Percentiles rank a stretch among this genome's conserved stretches.
phyloP scores from a whole-genome alignment of 2,113 vertebrate genomes.

The Callionymus lyra region DNA sequence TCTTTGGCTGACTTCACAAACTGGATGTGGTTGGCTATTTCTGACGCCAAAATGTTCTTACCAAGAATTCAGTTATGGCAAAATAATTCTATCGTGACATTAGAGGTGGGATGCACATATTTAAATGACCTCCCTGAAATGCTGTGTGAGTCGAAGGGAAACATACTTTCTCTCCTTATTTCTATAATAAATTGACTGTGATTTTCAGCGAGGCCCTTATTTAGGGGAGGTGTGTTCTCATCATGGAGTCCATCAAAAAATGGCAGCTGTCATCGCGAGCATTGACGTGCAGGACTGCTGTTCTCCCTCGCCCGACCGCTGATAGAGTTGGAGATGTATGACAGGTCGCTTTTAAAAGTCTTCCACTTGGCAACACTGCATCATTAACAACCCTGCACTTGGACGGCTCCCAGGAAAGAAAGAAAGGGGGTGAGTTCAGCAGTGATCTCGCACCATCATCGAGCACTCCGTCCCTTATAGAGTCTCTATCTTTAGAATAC shows the following conservation, averaged over 20 bases:
- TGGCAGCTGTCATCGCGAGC: slow-evolving; percentile 47
- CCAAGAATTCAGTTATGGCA: no score
- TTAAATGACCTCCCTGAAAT: no score
- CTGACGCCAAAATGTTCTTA: no score
- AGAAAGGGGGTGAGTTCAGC: slow-evolving; percentile 20
- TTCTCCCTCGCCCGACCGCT: slow-evolving; percentile 5
- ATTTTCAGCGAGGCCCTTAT: slow-evolving; percentile 23
- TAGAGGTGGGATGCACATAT: no score
- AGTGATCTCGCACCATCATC: slow-evolving; percentile 3
- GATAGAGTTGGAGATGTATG: slow-evolving; percentile 25
- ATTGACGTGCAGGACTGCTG: slow-evolving; percentile 36
- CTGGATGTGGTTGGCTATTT: no score
- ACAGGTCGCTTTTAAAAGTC: slow-evolving; percentile 51
- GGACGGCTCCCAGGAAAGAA: slow-evolving; percentile 37
- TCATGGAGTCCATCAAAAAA: slow-evolving; percentile 29
- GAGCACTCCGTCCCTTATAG: slow-evolving; percentile 10
- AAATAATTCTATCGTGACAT: no score
- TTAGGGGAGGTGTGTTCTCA: slow-evolving; percentile 38
- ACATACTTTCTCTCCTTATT: no score
- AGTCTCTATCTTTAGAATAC: slow-evolving; percentile 46
- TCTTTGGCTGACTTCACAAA: no score
- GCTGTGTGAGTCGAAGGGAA: no score
- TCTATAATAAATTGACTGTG: no score
- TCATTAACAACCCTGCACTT: slow-evolving; percentile 48
- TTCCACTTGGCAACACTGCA: slow-evolving; percentile 43